phyloP scores from a whole-genome alignment of 2,888 invertebrate species.

The Coelinius sp. region DNA sequence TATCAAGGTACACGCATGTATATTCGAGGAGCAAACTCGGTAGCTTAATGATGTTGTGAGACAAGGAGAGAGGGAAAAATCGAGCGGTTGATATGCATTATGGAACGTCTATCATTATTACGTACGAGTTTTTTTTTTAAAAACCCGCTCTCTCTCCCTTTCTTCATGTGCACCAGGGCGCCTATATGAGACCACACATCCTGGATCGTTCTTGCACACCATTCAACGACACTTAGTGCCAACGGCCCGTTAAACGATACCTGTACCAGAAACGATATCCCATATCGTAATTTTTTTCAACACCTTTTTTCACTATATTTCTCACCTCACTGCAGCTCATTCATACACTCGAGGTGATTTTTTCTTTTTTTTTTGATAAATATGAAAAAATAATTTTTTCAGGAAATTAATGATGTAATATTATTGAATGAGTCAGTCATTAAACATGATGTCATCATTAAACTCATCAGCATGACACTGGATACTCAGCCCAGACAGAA shows the following conservation, averaged over 20 bases:
- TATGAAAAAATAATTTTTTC: background rate
- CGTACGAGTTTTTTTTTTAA: slow-evolving; percentile 3
- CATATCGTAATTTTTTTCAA: background rate
- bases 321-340: no score
- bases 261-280: slow-evolving; percentile 1
- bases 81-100: slow-evolving; percentile 43
- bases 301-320: no score
- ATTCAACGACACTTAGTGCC: slow-evolving; percentile 14
- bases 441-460: background rate
- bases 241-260: slow-evolving; percentile 32
- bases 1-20: background rate
- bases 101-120: slow-evolving; percentile 38
- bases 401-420: background rate
- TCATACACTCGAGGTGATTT: background rate
- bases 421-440: background rate
- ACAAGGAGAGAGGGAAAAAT: slow-evolving; percentile 31
- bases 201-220: slow-evolving; percentile 20
- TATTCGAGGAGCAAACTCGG: slow-evolving; percentile 40
- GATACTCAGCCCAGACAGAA: background rate
- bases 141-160: background rate
- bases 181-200: slow-evolving; percentile 17
- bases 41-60: slow-evolving; percentile 53
- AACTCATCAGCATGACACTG: background rate
- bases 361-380: background rate
- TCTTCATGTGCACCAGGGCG: background rate